phyloP scores from a whole-genome alignment of 2,797 vertebrate genomes.

The Eulemur rubriventer region DNA sequence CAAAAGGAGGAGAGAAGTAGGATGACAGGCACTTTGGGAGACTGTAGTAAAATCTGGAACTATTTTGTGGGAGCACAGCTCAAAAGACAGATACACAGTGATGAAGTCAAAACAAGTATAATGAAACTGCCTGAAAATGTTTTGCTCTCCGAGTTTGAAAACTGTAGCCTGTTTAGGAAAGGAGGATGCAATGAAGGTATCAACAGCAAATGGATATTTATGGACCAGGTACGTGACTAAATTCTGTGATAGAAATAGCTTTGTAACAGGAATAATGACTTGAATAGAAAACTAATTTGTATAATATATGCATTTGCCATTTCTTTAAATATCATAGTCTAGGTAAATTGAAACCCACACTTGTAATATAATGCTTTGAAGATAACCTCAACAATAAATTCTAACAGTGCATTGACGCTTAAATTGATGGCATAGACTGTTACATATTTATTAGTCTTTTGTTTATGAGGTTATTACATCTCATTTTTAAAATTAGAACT shows the following conservation, averaged over 20 bases:
- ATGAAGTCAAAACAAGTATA: not conserved
- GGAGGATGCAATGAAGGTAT: not conserved
- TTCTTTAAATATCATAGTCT: not conserved
- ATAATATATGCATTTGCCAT: not conserved
- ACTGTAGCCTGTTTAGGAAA: not conserved
- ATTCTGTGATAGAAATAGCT: conserved; percentile 10
- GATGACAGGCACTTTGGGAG: not conserved
- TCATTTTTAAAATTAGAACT: conserved; percentile 9
- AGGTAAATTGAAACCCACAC: not conserved
- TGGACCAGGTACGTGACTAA: not conserved
- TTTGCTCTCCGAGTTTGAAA: not conserved
- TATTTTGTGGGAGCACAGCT: not conserved
- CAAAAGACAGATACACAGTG: not conserved
- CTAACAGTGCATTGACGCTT: not conserved
- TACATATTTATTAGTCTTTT: not conserved
- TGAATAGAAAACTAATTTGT: conserved; percentile 13
- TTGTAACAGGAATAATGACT: not conserved
- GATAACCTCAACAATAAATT: not conserved
- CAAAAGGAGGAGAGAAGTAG: not conserved
- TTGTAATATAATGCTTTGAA: not conserved
- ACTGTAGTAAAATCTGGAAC: not conserved
- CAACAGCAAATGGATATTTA: not conserved
- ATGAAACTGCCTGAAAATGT: not conserved
- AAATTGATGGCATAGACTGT: not conserved
- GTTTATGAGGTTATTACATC: not conserved